Conservation (phyloP, 1,140 invertebrate species). For the Antheraea pernyi region DNA sequence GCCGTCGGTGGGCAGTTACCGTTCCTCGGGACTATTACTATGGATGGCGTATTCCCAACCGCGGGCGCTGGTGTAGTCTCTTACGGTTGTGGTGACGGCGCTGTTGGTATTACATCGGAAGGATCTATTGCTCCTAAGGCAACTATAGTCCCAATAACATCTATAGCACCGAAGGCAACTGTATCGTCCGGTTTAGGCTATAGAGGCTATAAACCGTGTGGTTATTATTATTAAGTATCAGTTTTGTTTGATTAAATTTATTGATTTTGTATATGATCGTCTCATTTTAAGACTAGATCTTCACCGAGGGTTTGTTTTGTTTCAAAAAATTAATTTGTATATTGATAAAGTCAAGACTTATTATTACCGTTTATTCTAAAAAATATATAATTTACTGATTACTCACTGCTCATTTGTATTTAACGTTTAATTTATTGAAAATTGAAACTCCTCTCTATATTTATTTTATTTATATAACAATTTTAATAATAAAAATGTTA, state of each 20-base stretch:
- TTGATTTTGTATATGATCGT: neutral
- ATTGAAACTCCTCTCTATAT: no score
- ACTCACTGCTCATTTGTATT: no score
- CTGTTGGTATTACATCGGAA: conserved; percentile 1
- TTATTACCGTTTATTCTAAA: no score
- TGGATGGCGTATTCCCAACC: conserved; percentile 42
- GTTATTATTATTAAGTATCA: neutral
- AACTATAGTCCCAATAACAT: neutral
- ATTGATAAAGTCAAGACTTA: no score
- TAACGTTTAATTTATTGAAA: no score
- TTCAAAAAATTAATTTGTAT: no score
- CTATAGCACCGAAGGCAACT: neutral
- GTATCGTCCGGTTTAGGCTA: conserved; percentile 2
- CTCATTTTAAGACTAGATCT: neutral
- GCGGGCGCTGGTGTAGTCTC: conserved; percentile 30
- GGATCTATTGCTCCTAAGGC: neutral
- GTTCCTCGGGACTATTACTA: conserved; percentile 35
- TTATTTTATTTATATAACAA: no score
- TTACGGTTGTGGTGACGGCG: conserved; percentile 37
- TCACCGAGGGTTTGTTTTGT: neutral
- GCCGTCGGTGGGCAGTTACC: conserved; percentile 39
- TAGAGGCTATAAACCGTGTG: neutral
- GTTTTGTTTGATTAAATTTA: neutral
- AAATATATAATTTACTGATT: no score
- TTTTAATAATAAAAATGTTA: no score